Evolutionary conservation across 2,113 vertebrate species (phyloP), one percentile per base, ranked within the genome.

Genomic region (Microcebus lehilahytsara): DNA sequence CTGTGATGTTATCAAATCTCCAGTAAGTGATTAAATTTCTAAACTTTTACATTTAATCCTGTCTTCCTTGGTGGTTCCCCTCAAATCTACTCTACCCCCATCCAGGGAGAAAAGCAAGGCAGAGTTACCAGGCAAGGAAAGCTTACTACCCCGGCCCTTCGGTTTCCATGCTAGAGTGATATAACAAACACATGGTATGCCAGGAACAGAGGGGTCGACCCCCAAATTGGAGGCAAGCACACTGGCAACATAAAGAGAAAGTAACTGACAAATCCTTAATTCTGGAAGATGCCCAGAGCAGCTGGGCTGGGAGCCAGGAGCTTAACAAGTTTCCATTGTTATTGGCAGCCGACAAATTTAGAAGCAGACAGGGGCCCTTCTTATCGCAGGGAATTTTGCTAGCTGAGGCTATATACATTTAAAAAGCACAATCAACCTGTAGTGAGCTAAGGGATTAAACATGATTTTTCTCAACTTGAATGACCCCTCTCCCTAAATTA

Each of bases 401-500:
- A 98, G 96, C 80, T 71, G 92, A 80, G 42, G 78, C 93, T 95
- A 93, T 96, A 96, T 97, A 72, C 96, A 93, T 98, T 97, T 96
- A 93, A 97, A 97, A 98, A 97, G 96, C 93, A 97, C 96, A 98
- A 98, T 98, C 98, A 99, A 98, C 98, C 98, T 98, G 97, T 97
- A 98, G 94, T 95, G 97, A 98, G 97, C 97, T 98, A 93, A 97
- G 97, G 98, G 97, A 98, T 98, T 98, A 98, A 98, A 98, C 97
- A 97, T 98, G 97, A 98, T 97, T 98, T 94, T 98, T 98, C 98
- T 99, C 98, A 98, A 99, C 98, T 98, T 97, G 97, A 98, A 98
- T 98, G 98, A 98, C 98, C 98, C 95, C 96, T 98, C 98, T 98
- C 98, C 98, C 98, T 98, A 97, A 98, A 95, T 96, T 75, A 97